Percentiles rank a stretch among this genome's conserved stretches.
These are phyloP conservation scores for Corella eumyota DNA, from an alignment of 23 tunicate genomes.

Conservation along the genomic window DNA sequence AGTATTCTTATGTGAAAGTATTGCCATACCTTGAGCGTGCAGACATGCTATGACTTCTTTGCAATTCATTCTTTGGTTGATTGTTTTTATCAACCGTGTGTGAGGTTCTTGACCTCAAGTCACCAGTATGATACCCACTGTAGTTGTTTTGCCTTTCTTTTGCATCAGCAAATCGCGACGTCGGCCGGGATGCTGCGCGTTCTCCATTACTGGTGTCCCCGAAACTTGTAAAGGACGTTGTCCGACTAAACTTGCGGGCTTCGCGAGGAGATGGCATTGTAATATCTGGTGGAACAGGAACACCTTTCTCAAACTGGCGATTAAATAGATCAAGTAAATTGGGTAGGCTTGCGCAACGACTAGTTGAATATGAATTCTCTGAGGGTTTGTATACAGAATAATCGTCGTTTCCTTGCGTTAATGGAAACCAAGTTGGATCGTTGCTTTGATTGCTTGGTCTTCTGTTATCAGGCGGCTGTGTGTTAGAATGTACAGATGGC, in stretches of 20 bases:
- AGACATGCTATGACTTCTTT: neutral
- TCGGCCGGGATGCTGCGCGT: no score
- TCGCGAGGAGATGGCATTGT: conserved; percentile 45
- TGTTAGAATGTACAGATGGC: conserved; percentile 1
- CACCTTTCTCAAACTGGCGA: neutral
- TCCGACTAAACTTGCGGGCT: conserved; percentile 13
- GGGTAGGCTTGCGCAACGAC: conserved; percentile 29
- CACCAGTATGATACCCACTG: conserved; percentile 56
- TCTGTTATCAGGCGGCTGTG: conserved; percentile 4
- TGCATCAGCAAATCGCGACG: no score
- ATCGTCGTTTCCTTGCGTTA: conserved; percentile 11
- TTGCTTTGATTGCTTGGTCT: conserved; percentile 6
- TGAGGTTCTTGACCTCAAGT: conserved; percentile 36
- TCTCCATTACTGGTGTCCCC: neutral
- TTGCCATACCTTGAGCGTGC: neutral
- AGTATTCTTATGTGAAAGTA: neutral
- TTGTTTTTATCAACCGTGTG: conserved; percentile 11
- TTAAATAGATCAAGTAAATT: conserved; percentile 13
- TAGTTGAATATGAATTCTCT: conserved; percentile 8
- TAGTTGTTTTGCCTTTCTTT: conserved; percentile 23
- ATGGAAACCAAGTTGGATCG: conserved; percentile 33
- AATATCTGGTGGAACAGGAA: conserved; percentile 28
- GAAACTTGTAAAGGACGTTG: conserved; percentile 19
- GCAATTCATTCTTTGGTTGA: neutral
- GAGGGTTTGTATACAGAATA: conserved; percentile 15